A percentile compares a stretch with the other conserved stretches of the same genome.
Evolutionary conservation across 2,113 vertebrate genomes (phyloP).

Genomic region (Takifugu flavidus): DNA sequence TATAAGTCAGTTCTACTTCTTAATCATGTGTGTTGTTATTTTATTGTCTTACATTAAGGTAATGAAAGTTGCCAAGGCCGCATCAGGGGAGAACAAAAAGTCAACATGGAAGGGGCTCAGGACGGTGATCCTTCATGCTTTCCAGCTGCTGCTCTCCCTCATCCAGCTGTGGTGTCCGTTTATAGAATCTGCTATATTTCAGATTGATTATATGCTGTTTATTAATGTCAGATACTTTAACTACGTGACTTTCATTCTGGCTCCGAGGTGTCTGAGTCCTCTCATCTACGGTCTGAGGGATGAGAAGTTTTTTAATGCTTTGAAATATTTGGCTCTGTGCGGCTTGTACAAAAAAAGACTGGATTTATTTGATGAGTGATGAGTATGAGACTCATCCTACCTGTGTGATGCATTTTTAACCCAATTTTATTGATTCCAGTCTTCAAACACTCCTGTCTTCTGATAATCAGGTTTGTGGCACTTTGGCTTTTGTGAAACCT

Average conservation of each 20-base stretch:
- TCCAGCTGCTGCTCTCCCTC: constrained; percentile 59
- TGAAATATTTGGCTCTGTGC: constrained; percentile 5
- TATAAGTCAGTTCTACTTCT: constrained; percentile 42
- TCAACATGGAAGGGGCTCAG: constrained; percentile 51
- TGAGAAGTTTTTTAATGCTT: constrained; percentile 22
- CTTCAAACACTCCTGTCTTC: too few species aligned
- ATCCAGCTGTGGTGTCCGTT: constrained; percentile 54
- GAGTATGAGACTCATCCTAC: too few species aligned
- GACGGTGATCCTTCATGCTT: constrained; percentile 58
- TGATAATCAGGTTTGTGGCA: too few species aligned
- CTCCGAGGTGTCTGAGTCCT: constrained; percentile 48
- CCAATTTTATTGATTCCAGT: too few species aligned
- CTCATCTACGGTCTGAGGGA: constrained; percentile 63
- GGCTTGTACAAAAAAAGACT: background rate
- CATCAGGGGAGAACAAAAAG: constrained; percentile 40
- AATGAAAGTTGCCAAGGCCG: constrained; percentile 42
- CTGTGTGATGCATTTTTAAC: too few species aligned
- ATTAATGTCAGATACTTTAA: constrained; percentile 22
- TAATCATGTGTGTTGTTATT: constrained; percentile 44
- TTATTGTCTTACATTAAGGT: constrained; percentile 54
- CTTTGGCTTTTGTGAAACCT: too few species aligned
- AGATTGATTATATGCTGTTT: background rate
- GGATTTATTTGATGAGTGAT: background rate
- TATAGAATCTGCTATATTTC: constrained; percentile 28
- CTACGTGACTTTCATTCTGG: constrained; percentile 36